Percentiles rank a stretch among this genome's conserved stretches.
phyloP scores from a whole-genome alignment of 2,888 invertebrate genomes.

The Stomorhina lunata region DNA sequence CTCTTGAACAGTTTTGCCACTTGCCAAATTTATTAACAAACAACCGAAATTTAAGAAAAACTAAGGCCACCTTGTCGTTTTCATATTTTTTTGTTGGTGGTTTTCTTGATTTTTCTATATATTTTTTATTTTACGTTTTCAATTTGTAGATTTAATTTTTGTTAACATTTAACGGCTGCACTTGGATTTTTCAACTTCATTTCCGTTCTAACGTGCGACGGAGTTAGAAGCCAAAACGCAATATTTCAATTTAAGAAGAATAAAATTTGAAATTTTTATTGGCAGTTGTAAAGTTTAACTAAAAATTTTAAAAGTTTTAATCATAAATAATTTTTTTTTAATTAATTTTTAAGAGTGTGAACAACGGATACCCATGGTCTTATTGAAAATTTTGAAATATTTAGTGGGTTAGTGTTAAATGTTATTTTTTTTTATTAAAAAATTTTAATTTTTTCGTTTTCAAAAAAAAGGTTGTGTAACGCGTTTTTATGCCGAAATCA shows the following conservation, averaged over 20 bases:
- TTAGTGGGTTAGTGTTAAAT: conserved; percentile 74
- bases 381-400: conserved; percentile 76
- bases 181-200: conserved; percentile 70
- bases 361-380: conserved; percentile 70
- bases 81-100: conserved; percentile 29
- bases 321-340: background rate
- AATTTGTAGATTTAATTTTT: conserved; percentile 27
- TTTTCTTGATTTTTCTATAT: conserved; percentile 6
- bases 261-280: background rate
- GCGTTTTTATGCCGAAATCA: conserved; percentile 72
- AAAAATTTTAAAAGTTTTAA: background rate
- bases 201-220: conserved; percentile 74
- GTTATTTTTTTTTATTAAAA: background rate
- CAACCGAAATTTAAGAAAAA: conserved; percentile 6
- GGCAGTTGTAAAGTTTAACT: background rate
- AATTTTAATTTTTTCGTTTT: background rate
- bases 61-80: conserved; percentile 10
- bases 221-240: conserved; percentile 69
- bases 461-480: conserved; percentile 72
- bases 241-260: background rate
- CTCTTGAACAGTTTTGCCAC: conserved; percentile 13
- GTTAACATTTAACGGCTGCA: conserved; percentile 65
- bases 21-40: conserved; percentile 41
- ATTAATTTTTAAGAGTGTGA: background rate
- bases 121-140: conserved; percentile 60